Base-by-base conservation (phyloP, 2,888 invertebrate genomes). In the Acleris sparsana region DNA sequence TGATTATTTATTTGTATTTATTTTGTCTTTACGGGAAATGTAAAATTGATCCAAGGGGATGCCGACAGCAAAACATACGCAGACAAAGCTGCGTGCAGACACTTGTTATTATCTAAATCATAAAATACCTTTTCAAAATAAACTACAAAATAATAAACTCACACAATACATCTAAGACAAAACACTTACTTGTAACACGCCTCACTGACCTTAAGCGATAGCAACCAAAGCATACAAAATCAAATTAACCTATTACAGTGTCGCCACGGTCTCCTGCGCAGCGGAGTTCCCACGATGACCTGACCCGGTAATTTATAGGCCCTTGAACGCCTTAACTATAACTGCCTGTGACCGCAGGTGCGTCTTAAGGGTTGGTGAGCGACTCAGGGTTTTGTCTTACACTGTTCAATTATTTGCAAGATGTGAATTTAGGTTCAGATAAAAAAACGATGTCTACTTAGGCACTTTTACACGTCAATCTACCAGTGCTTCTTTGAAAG, bases 271-370 rank as follows among this genome's bases (percentile, higher is more conserved):
- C 69, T 71, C 75, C 72, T 86, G 85, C 87, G 82, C 77, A 70
- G 77, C 73, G 71, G 62, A 70, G 76, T 92, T 92, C 92, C 91
- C 92, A 92, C 92, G 89, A 77, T 90, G 92, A 92, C 92, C 90
- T 85, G 90, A 86, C 88, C 86, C 73, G 80, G 84, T 87, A 86
- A 92, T 90, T 92, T 89, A 91, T 91, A 84, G 83, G 86, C 82
- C 87, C 86, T 79, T 71, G 73, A 73, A 74, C 75, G 76, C 76
- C 85, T 86, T 85, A 80, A 82, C 76, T 78, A 81, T 81, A 83
- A 86, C 87, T 89, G 86, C 87, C 86, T 88, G 87, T 85, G 87
- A 86, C 85, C 87, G 84, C 90, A 90, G 89, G 89, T 91, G 91
- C 83, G 76, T 83, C 86, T 86, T 84, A 85, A 88, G 86, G 76